Percentiles rank a stretch among this genome's conserved stretches.
These are phyloP conservation scores for Sturnira hondurensis DNA, from an alignment of 2,113 vertebrate genomes.

Conservation along the genomic window DNA sequence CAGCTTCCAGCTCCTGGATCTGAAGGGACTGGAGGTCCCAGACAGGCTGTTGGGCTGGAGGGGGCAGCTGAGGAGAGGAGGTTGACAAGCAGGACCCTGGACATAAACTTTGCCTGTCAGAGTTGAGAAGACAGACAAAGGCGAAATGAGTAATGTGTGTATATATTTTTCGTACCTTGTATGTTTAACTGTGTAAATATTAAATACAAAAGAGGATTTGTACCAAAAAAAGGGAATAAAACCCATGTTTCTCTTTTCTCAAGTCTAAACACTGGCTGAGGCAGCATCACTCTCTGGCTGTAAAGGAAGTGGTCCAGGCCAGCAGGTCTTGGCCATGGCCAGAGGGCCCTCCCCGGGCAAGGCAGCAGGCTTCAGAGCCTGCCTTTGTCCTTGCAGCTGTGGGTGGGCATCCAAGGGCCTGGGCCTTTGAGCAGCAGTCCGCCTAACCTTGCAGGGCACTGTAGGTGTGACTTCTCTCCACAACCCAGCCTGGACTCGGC, in stretches of 20 bases:
- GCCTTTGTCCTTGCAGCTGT: background rate
- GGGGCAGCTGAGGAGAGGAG: background rate
- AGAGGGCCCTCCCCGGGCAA: rapidly evolving
- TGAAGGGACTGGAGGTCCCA: background rate
- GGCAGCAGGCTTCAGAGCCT: too few species aligned
- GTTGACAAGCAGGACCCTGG: background rate
- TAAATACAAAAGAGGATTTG: background rate
- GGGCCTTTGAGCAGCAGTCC: too few species aligned
- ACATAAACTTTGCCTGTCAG: background rate
- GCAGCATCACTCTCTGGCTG: background rate
- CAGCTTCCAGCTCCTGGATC: background rate
- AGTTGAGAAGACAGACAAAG: background rate
- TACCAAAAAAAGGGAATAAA: background rate
- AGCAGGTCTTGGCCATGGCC: background rate
- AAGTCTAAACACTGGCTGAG: constrained; percentile 23
- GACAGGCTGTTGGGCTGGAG: background rate
- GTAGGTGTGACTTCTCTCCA: background rate
- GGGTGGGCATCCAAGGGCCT: background rate
- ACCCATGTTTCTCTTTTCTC: background rate
- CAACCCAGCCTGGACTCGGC: background rate
- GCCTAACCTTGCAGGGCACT: background rate
- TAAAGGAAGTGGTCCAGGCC: background rate
- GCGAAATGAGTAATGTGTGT: constrained; percentile 1
- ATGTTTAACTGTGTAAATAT: constrained; percentile 40
- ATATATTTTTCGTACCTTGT: background rate